These are phyloP conservation scores for Esperia sulphurella DNA, from an alignment of 2,888 invertebrate species.

Conservation along the genomic window DNA sequence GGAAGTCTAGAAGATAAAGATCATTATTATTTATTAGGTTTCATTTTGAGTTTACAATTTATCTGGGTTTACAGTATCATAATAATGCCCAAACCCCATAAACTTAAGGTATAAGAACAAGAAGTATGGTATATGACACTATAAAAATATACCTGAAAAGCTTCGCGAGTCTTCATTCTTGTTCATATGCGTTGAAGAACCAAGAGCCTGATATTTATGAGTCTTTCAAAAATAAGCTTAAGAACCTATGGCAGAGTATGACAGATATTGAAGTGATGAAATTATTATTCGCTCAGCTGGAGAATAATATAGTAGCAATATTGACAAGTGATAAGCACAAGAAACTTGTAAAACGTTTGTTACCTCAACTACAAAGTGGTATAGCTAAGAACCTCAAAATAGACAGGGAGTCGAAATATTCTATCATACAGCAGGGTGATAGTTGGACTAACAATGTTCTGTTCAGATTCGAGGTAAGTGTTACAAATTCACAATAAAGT, in stretches of 20 bases:
- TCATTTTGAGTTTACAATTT: no score
- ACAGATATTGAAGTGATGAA: not conserved
- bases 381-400: not conserved
- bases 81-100: no score
- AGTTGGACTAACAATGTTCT: conserved; percentile 28
- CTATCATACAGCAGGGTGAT: conserved; percentile 25
- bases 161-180: conserved; percentile 32
- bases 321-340: conserved; percentile 1
- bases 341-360: not conserved
- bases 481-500: no score
- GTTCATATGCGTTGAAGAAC: conserved; percentile 32
- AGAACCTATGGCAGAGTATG: conserved; percentile 12
- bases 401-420: conserved; percentile 18
- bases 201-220: conserved; percentile 24
- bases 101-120: no score
- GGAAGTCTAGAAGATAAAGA: no score
- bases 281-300: conserved; percentile 4
- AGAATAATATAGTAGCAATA: conserved; percentile 2
- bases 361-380: not conserved
- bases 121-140: no score
- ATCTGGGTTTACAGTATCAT: no score
- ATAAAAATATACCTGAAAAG: conserved; percentile 29
- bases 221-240: conserved; percentile 14
- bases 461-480: conserved; percentile 20
- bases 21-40: no score